Evolutionary conservation across 2,113 vertebrate genomes (phyloP).

Genomic region (Tringa solitaria): DNA sequence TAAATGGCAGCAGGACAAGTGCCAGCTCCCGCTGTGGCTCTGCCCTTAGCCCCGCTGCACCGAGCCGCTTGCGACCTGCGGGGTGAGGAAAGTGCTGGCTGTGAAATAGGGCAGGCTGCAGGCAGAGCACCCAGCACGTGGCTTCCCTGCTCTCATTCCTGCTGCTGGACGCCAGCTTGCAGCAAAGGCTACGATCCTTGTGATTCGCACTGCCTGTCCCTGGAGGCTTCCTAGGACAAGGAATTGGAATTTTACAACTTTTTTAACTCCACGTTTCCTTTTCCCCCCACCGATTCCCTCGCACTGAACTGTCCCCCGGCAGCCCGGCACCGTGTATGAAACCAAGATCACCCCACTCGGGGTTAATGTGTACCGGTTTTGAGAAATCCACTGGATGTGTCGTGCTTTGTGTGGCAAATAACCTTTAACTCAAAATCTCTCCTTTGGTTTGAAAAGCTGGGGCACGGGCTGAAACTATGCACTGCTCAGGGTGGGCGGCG

Average conservation of each 20-base stretch:
- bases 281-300: neutral
- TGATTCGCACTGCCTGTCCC: neutral
- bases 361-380: accelerated
- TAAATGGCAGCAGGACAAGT: neutral
- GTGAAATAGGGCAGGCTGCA: neutral
- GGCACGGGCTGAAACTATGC: neutral
- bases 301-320: neutral
- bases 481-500: accelerated
- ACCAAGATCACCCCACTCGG: neutral
- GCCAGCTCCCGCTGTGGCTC: neutral
- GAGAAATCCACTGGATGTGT: neutral
- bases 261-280: neutral
- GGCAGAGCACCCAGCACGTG: neutral
- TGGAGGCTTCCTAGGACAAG: neutral
- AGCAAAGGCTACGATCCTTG: neutral
- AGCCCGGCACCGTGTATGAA: neutral
- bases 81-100: neutral
- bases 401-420: neutral
- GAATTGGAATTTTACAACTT: neutral
- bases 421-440: neutral
- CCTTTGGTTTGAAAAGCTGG: neutral
- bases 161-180: accelerated
- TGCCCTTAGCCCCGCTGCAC: neutral
- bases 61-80: accelerated
- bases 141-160: neutral